Base-by-base conservation (phyloP, 2,113 vertebrate genomes). In the Dasypus novemcinctus region DNA sequence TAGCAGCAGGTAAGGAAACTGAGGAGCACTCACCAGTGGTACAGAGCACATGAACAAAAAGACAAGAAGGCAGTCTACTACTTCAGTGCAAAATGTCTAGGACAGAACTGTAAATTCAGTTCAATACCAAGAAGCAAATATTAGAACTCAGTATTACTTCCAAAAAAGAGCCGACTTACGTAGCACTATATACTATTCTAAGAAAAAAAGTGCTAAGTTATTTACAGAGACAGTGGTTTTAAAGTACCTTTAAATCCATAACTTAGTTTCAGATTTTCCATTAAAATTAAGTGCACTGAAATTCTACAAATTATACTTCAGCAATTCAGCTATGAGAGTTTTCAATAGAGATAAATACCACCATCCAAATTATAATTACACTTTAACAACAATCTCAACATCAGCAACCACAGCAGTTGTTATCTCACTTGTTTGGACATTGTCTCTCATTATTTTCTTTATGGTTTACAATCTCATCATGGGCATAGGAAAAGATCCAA, bases 181-280 rank as follows among this genome's bases (percentile, higher is more conserved):
- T 78, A 98, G 97, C 64, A 96, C 94, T 98, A 97, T 96, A 94
- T 97, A 97, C 97, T 97, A 97, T 95, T 97, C 98, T 94, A 97
- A 96, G 90, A 97, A 29, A 82, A 97, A 98, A 98, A 93, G 97
- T 97, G 41, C 97, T 97, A 97, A 95, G 85, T 95, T 98, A 98
- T 98, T 98, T 98, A 98, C 98, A 98, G 98, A 97, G 96, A 97
- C 94, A 97, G 97, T 85, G 83, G 96, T 97, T 94, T 90, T 98
- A 98, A 96, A 98, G 98, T 98, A 98, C 98, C 98, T 98, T 98
- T 96, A 98, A 97, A 98, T 94, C 96, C 97, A 97, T 97, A 97
- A 97, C 95, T 95, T 96, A 78, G 59, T 93, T 87, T 97, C 94
- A 79, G 95, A 88, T 97, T 82, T 96, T 91, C 91, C 90, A 93